phyloP scores from a whole-genome alignment of 2,113 vertebrate species.

The Gymnorhina tibicen region DNA sequence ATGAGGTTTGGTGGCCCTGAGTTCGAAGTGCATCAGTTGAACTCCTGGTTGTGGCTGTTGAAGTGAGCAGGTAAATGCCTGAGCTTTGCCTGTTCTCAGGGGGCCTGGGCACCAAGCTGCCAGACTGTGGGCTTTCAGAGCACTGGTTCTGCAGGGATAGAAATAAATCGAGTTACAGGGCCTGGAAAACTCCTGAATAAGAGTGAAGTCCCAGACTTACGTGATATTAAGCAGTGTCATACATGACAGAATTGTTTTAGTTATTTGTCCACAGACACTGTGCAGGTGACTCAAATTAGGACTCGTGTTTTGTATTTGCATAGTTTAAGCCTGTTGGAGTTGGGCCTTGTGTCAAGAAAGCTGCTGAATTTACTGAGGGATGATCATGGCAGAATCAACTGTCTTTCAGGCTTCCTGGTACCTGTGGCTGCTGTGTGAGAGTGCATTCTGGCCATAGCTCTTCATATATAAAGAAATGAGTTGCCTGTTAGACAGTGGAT shows the following conservation, averaged over 20 bases:
- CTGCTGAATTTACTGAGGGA: neutral
- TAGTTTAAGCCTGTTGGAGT: neutral
- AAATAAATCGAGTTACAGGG: neutral
- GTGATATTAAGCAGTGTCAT: neutral
- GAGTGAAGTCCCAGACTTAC: neutral
- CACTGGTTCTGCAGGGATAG: neutral
- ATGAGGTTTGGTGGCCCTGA: neutral
- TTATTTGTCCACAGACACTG: neutral
- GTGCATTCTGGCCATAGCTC: neutral
- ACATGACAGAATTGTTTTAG: neutral
- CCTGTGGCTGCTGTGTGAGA: neutral
- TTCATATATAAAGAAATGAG: neutral
- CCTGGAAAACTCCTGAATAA: neutral
- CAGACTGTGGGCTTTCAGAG: neutral
- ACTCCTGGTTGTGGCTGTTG: neutral
- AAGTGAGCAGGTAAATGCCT: neutral
- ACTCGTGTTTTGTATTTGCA: neutral
- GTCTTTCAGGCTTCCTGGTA: neutral
- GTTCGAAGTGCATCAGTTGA: neutral
- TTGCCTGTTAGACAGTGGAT: neutral
- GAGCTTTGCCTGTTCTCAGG: neutral
- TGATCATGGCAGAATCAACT: neutral
- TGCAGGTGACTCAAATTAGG: neutral
- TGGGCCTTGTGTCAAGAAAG: neutral
- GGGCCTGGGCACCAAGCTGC: neutral